Conservation (phyloP, 2,888 invertebrate genomes). For the Drosophila quinaria region DNA sequence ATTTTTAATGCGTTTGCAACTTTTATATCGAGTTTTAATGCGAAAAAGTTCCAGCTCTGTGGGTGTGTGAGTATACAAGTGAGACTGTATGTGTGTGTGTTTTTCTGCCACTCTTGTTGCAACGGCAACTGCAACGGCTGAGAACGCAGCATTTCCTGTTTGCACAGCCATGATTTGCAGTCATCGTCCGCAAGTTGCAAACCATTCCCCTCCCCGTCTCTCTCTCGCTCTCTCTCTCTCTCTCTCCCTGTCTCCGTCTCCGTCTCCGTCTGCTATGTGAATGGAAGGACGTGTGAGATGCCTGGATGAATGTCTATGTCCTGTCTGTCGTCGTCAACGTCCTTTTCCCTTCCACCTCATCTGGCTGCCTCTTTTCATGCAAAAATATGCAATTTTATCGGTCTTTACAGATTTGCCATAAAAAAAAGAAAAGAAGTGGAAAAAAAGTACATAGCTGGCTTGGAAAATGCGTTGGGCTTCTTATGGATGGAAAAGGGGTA, state of each 20-base stretch:
- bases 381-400: conserved; percentile 82
- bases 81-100: conserved; percentile 9
- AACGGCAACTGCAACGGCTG: conserved; percentile 24
- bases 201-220: neutral
- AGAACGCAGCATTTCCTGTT: conserved; percentile 76
- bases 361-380: conserved; percentile 55
- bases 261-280: neutral
- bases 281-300: conserved; percentile 57
- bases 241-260: neutral
- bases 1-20: conserved; percentile 80
- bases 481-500: neutral
- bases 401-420: conserved; percentile 77
- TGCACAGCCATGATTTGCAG: conserved; percentile 76
- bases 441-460: conserved; percentile 41
- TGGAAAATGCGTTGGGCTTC: conserved; percentile 34
- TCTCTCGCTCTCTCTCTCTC: neutral
- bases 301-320: conserved; percentile 49
- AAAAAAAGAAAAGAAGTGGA: conserved; percentile 14
- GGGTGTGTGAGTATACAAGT: conserved; percentile 11
- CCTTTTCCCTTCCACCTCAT: conserved; percentile 26
- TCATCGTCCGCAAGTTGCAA: conserved; percentile 49
- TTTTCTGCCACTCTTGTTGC: conserved; percentile 36
- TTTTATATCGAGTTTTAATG: conserved; percentile 77
- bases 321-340: conserved; percentile 19
- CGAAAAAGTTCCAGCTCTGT: conserved; percentile 57